Evolutionary conservation across 1,140 invertebrate species (phyloP).

Genomic region (Diachasmimorpha longicaudata): DNA sequence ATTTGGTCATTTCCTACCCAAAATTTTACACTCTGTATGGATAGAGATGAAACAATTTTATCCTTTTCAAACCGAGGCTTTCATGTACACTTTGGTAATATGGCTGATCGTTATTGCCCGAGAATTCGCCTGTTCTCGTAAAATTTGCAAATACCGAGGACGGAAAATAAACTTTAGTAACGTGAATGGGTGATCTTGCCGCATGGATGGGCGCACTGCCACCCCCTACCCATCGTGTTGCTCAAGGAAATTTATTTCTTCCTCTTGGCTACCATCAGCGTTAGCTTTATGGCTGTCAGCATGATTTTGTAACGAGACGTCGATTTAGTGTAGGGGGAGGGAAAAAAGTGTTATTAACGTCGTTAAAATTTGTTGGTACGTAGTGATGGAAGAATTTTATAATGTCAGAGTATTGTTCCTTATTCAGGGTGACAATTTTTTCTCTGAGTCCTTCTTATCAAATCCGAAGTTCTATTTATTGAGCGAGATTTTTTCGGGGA

Average conservation of each 20-base stretch:
- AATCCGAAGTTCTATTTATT: too few relatives aligned
- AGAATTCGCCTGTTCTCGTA: background rate
- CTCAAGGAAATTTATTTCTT: slow-evolving; percentile 1
- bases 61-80: background rate
- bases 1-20: slow-evolving; percentile 32
- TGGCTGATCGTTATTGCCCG: background rate
- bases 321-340: background rate
- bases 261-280: background rate
- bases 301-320: background rate
- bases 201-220: background rate
- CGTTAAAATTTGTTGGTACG: background rate
- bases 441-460: too few relatives aligned
- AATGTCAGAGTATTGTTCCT: background rate
- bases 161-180: background rate
- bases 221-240: background rate
- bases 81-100: background rate
- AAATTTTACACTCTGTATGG: background rate
- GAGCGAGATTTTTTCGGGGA: too few relatives aligned
- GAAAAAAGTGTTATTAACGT: background rate
- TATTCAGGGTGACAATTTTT: too few relatives aligned
- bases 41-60: background rate
- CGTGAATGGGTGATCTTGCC: background rate
- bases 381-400: background rate
- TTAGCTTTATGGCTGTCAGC: background rate
- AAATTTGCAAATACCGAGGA: background rate